Conservation (phyloP, 37 sponge, comb jelly and placozoan species). For the Bolinopsis microptera region DNA sequence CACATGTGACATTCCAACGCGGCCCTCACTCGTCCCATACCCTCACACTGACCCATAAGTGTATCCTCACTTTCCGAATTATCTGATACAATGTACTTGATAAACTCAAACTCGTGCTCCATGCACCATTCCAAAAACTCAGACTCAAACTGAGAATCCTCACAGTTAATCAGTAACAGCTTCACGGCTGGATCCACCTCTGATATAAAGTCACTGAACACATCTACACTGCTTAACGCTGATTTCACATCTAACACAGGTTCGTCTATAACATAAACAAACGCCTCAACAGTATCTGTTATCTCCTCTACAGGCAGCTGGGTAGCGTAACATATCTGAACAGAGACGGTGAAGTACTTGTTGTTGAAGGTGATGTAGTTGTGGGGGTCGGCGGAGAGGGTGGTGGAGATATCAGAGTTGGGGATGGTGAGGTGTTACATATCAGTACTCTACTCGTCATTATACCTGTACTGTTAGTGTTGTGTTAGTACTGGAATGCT, state of each 20-base stretch:
- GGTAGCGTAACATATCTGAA: background rate
- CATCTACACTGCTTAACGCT: background rate
- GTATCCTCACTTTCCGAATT: background rate
- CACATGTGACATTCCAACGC: constrained; percentile 59
- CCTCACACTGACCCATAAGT: constrained; percentile 30
- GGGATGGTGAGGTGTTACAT: constrained; percentile 31
- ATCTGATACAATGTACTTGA: constrained; percentile 2
- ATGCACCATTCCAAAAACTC: constrained; percentile 57
- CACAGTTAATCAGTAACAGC: constrained; percentile 14
- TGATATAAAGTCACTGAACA: background rate
- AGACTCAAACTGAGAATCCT: background rate
- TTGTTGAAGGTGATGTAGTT: constrained; percentile 48
- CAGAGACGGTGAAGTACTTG: constrained; percentile 46
- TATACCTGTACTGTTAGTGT: too few species aligned
- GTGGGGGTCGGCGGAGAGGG: background rate
- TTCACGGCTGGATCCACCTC: constrained; percentile 24
- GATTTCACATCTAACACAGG: background rate
- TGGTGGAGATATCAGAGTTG: constrained; percentile 23
- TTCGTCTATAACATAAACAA: constrained; percentile 34
- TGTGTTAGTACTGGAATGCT: too few species aligned
- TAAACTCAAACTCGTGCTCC: constrained; percentile 61
- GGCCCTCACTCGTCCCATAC: constrained; percentile 31
- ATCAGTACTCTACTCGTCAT: constrained; percentile 38
- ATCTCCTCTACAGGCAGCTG: constrained; percentile 15
- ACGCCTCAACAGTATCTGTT: constrained; percentile 38